Conservation (phyloP, 1,140 invertebrate species). For the Drosophila saltans region DNA sequence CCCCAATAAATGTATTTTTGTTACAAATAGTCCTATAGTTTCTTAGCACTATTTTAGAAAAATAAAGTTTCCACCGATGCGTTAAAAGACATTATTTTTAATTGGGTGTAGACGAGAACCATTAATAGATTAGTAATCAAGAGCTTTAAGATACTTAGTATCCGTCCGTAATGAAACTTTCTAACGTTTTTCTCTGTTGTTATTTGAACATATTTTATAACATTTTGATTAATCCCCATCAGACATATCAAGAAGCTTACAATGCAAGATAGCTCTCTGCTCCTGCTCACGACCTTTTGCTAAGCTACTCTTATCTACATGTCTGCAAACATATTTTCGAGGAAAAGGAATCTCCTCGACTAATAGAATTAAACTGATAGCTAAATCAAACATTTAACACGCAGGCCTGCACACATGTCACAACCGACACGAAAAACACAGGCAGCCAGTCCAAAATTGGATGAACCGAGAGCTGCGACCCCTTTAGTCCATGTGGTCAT, state of each 20-base stretch:
- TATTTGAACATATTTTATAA: background rate
- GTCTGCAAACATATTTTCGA: conserved; percentile 26
- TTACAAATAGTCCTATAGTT: no score
- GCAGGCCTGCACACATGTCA: conserved; percentile 52
- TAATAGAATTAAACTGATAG: conserved; percentile 79
- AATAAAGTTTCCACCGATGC: no score
- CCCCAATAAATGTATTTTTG: no score
- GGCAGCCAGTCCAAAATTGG: background rate
- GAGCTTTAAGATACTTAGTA: no score
- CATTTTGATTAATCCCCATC: background rate
- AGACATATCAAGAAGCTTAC: background rate
- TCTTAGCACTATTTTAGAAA: no score
- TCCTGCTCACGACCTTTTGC: conserved; percentile 21
- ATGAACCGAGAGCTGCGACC: conserved; percentile 22
- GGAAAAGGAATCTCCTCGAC: conserved; percentile 47
- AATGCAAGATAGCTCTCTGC: conserved; percentile 16
- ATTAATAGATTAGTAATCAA: no score
- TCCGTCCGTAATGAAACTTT: no score
- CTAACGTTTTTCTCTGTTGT: background rate
- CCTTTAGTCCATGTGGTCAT: conserved; percentile 56
- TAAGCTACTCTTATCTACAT: conserved; percentile 31
- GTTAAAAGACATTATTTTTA: no score
- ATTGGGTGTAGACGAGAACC: no score
- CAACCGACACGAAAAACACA: conserved; percentile 10
- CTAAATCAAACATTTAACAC: conserved; percentile 69